Evolutionary conservation across 2,797 vertebrate species (phyloP).

Genomic region (Eupleurogrammus muticus): DNA sequence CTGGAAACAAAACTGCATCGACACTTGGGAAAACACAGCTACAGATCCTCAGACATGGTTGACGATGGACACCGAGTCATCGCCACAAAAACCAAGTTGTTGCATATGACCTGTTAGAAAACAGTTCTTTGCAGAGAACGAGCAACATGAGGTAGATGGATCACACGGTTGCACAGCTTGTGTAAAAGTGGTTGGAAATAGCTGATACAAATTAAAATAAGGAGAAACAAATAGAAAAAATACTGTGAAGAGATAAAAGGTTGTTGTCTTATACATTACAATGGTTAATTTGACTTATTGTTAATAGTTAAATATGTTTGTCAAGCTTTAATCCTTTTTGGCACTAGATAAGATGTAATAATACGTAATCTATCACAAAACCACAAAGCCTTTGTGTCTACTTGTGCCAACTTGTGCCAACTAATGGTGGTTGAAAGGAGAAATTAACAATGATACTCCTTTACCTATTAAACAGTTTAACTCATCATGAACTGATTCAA

Average conservation of each 20-base stretch:
- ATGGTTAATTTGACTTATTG: neutral
- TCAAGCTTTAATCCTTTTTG: neutral
- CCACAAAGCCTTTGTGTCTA: neutral
- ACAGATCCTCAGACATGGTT: conserved; percentile 31
- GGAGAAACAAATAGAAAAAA: neutral
- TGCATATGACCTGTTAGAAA: neutral
- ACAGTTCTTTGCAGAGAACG: neutral
- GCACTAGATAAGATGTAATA: neutral
- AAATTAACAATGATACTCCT: neutral
- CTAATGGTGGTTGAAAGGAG: conserved; percentile 2
- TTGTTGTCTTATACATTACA: conserved; percentile 4
- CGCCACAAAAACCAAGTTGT: conserved; percentile 1
- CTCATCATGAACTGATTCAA: neutral
- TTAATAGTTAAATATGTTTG: neutral
- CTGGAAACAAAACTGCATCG: conserved; percentile 61
- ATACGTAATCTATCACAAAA: too few relatives aligned
- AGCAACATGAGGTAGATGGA: neutral
- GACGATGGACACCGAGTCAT: conserved; percentile 25
- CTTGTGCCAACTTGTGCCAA: too few relatives aligned
- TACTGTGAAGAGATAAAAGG: neutral
- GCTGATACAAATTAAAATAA: neutral
- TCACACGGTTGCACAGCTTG: too few relatives aligned
- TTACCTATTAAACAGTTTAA: too few relatives aligned
- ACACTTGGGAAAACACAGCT: conserved; percentile 50
- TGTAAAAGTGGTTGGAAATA: too few relatives aligned